phyloP scores from a whole-genome alignment of 2,797 vertebrate genomes.

The Melanogrammus aeglefinus region DNA sequence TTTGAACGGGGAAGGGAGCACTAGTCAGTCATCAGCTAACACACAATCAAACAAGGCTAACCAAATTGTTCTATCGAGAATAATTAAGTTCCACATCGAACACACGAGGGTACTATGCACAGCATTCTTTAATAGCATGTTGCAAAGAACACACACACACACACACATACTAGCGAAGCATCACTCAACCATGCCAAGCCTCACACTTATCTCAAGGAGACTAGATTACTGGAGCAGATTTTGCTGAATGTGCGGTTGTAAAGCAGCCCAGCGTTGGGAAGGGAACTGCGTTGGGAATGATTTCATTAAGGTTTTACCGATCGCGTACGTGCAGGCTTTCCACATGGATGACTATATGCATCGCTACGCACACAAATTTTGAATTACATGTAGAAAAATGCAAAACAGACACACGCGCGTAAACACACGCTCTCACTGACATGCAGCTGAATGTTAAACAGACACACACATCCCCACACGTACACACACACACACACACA shows the following conservation, averaged over 20 bases:
- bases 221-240: neutral
- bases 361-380: neutral
- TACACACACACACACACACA: neutral
- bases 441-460: neutral
- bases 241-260: constrained; percentile 1
- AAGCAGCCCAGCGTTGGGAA: neutral
- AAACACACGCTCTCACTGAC: neutral
- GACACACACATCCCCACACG: neutral
- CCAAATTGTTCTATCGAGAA: constrained; percentile 10
- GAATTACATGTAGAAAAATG: constrained; percentile 17
- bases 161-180: neutral
- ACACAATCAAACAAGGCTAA: constrained; percentile 1
- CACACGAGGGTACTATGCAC: neutral
- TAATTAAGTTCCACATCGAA: constrained; percentile 17
- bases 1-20: neutral
- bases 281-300: constrained; percentile 13
- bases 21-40: neutral
- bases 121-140: constrained; percentile 30
- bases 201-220: neutral
- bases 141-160: neutral
- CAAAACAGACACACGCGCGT: neutral
- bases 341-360: too few relatives aligned
- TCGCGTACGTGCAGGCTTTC: constrained; percentile 35
- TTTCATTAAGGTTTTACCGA: constrained; percentile 48
- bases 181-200: neutral